Percentiles rank a stretch among this genome's conserved stretches.
phyloP scores from a whole-genome alignment of 1,140 invertebrate species.

The Lutraria rhynchaena region DNA sequence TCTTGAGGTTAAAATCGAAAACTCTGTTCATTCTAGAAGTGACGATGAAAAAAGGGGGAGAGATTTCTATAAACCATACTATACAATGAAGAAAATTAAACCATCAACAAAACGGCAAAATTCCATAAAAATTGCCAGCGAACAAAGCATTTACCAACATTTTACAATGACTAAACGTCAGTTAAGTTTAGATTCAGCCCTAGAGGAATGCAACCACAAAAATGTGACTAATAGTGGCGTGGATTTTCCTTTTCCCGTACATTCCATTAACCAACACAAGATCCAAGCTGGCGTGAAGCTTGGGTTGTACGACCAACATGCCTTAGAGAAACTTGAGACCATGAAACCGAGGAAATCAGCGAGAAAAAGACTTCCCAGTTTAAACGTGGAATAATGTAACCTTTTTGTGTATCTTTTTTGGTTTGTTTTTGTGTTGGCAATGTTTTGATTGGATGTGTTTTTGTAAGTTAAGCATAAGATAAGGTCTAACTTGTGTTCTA shows the following conservation, averaged over 20 bases:
- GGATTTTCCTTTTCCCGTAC: slow-evolving; percentile 73
- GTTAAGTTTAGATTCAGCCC: slow-evolving; percentile 11
- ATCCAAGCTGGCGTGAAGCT: slow-evolving; percentile 73
- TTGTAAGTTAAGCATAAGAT: no score
- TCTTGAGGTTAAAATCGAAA: no score
- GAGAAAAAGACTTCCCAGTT: slow-evolving; percentile 10
- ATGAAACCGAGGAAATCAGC: slow-evolving; percentile 4
- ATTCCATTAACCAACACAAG: slow-evolving; percentile 67
- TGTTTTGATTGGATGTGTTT: no score
- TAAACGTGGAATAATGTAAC: not conserved
- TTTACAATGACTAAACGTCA: slow-evolving; percentile 39
- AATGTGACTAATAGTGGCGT: slow-evolving; percentile 39
- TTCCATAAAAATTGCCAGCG: not conserved
- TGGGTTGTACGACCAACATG: slow-evolving; percentile 72
- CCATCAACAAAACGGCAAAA: not conserved
- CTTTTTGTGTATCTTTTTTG: no score
- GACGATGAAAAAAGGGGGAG: not conserved
- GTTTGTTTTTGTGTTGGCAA: no score
- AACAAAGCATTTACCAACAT: slow-evolving; percentile 47
- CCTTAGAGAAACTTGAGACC: slow-evolving; percentile 49
- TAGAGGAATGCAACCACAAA: not conserved
- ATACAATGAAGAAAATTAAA: not conserved
- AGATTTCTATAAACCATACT: not conserved
- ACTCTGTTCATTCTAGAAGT: no score
- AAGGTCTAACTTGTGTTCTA: no score